Evolutionary conservation across 2,113 vertebrate genomes (phyloP).

Genomic region (Pollimyrus isidori): DNA sequence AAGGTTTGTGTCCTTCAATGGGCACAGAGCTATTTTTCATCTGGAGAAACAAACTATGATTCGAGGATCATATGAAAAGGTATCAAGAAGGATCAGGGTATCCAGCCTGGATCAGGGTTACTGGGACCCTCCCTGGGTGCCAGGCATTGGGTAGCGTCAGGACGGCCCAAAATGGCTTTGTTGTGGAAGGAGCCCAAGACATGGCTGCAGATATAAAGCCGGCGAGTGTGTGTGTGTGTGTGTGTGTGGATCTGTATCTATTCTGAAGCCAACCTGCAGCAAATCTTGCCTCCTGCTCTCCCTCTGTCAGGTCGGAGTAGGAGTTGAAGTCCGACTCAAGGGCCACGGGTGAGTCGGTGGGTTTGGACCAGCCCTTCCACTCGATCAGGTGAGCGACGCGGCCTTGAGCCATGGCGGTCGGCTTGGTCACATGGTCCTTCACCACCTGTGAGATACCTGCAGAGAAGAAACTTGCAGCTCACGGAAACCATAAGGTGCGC

Average conservation of each 20-base stretch:
- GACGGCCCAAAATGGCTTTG: neutral
- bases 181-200: neutral
- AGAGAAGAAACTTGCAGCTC: neutral
- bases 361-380: slow-evolving; percentile 98
- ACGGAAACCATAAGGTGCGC: neutral
- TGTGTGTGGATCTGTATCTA: neutral
- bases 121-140: neutral
- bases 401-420: slow-evolving; percentile 95
- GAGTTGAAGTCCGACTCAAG: slow-evolving; percentile 87
- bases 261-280: slow-evolving; percentile 70
- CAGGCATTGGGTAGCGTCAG: neutral
- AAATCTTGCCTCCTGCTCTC: slow-evolving; percentile 92
- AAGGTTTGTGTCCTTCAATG: neutral
- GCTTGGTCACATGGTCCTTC: slow-evolving; percentile 97
- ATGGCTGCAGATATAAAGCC: neutral
- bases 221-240: neutral
- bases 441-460: slow-evolving; percentile 95
- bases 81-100: neutral
- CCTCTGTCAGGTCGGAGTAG: slow-evolving; percentile 89
- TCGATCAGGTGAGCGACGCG: slow-evolving; percentile 93
- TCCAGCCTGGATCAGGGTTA: neutral
- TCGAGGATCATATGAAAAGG: neutral
- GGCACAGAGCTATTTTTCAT: neutral
- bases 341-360: slow-evolving; percentile 72
- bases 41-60: neutral